Evolutionary conservation across 2,888 invertebrate species (phyloP).

Genomic region (Melolontha melolontha): DNA sequence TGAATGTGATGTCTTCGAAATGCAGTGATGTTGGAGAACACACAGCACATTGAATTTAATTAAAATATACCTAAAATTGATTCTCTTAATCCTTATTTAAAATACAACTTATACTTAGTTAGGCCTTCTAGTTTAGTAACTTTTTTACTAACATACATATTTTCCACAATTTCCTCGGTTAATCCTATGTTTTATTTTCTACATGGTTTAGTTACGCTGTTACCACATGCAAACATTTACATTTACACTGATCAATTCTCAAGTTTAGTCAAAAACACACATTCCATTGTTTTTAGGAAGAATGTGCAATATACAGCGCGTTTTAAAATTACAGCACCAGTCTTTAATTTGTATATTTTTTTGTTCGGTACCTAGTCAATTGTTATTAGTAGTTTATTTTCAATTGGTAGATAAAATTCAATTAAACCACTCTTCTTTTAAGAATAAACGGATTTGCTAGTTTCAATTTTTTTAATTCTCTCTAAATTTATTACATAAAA

Average conservation of each 20-base stretch:
- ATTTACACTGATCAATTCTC: constrained; percentile 2
- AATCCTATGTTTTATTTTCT: no score
- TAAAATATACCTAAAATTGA: constrained; percentile 30
- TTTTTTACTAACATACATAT: constrained; percentile 46
- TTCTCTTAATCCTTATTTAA: constrained; percentile 39
- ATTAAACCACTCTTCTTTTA: no score
- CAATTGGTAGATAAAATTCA: no score
- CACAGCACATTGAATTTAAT: neutral
- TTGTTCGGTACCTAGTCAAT: no score
- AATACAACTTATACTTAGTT: constrained; percentile 61
- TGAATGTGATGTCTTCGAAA: no score
- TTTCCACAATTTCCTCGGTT: constrained; percentile 8
- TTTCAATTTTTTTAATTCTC: no score
- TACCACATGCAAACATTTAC: constrained; percentile 10
- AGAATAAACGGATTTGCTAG: no score
- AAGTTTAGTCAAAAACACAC: constrained; percentile 11
- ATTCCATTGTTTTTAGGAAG: neutral
- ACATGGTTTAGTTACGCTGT: neutral
- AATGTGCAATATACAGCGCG: neutral
- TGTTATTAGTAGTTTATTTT: no score
- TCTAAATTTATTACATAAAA: no score
- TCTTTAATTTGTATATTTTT: no score
- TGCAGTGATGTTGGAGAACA: neutral
- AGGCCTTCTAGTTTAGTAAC: constrained; percentile 63
- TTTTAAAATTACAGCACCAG: no score